Conservation (phyloP, 2,113 vertebrate genomes). For the Dipodomys ordii region DNA sequence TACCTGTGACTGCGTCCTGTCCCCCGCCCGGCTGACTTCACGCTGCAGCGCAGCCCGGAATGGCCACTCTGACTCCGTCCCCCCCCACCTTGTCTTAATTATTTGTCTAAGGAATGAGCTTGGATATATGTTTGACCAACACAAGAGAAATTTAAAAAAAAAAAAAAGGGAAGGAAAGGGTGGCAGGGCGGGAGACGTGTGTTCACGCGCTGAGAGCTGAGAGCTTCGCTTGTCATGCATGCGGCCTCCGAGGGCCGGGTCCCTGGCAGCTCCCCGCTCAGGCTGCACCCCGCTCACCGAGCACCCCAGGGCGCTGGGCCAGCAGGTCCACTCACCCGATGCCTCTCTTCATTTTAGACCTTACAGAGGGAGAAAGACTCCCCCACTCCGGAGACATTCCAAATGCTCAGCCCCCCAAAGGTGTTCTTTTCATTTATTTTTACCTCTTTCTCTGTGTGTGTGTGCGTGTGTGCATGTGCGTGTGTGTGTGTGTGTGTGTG, state of each 20-base stretch:
- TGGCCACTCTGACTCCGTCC: slow-evolving; percentile 70
- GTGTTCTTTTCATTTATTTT: slow-evolving; percentile 92
- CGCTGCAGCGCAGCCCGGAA: slow-evolving; percentile 82
- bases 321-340: slow-evolving; percentile 91
- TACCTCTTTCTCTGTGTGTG: slow-evolving; percentile 53
- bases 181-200: slow-evolving; percentile 77
- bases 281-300: too few relatives aligned
- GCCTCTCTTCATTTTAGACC: slow-evolving; percentile 99
- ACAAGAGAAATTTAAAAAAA: not conserved
- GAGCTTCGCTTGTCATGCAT: slow-evolving; percentile 91
- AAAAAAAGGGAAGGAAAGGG: slow-evolving; percentile 40
- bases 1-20: slow-evolving; percentile 79
- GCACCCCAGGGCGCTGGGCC: slow-evolving; percentile 48
- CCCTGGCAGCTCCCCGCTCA: too few relatives aligned
- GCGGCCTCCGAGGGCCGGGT: slow-evolving; percentile 81
- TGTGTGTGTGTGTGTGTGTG: slow-evolving; percentile 61
- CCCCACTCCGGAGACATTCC: slow-evolving; percentile 99
- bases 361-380: slow-evolving; percentile 99
- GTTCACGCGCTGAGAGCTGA: slow-evolving; percentile 74
- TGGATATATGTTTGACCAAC: slow-evolving; percentile 80
- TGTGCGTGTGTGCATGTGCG: slow-evolving; percentile 50
- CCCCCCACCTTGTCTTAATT: slow-evolving; percentile 68
- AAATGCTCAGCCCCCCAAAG: slow-evolving; percentile 99
- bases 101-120: slow-evolving; percentile 81
- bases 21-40: slow-evolving; percentile 83